Evolutionary conservation across 2,888 invertebrate genomes (phyloP), one percentile per base, ranked within the genome.

Genomic region (Rhingia campestris): DNA sequence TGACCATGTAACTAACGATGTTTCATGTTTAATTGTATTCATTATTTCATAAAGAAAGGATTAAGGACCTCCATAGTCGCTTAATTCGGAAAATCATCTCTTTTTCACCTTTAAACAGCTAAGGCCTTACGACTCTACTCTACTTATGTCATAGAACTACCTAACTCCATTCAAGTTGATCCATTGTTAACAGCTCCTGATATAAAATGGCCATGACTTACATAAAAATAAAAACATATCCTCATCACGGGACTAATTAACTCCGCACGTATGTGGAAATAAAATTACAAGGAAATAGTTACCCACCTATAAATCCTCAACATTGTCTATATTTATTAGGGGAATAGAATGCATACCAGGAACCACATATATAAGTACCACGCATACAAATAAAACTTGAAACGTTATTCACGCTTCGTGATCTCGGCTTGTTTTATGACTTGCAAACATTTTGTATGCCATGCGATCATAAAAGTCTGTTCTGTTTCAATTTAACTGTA

Each of bases 371-470:
- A 12, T 47, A 47, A 47, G 14, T 14, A 6, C 22, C 9, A 22
- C 9, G 7, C 14, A 47, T 14, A 9, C 9, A 37, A 14, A 37
- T 14, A 37, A 54, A n/a, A 49, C 22, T 22, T 47, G 47, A 54
- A 73, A 35, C 45, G 72, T 54, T 54, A 12, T 54, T 63, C 47
- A 63, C 54, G 45, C 45, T 41, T 53, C 32, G 30, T 35, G 54
- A 47, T 63, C 63, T 49, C 12, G 14, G 45, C 32, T 37, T 53
- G 43, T 22, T 22, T 72, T 72, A 72, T 37, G 61, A 45, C 56
- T 56, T 39, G 35, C 56, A 54, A 45, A 37, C 53, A 54, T 73
- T 72, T 63, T 45, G 33, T 73, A 43, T 63, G 53, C 45, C 45
- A 35, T 54, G 51, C 45, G 22, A 53, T 61, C 54, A 63, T 63